Evolutionary conservation across 2,888 invertebrate genomes (phyloP), one percentile per base, ranked within the genome.

Genomic region (Tenthredo livida): DNA sequence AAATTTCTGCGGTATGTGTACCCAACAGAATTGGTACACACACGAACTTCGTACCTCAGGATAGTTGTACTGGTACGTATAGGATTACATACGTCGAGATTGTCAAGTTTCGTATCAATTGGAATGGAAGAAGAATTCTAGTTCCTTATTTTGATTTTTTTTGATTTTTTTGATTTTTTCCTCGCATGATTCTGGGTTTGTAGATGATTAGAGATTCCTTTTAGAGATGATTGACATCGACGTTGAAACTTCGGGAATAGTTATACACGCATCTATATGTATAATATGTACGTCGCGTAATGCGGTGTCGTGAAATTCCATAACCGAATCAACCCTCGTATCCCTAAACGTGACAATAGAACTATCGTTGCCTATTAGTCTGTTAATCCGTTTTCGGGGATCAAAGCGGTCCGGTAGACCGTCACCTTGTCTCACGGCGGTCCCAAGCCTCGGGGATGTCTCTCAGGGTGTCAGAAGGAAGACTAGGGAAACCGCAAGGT

Each of bases 311-410:
- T 50, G 50, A 82, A 15, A 82, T 82, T 67, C 67, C 70, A 43
- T 83, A 70, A 83, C 65, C 61, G 50, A 83, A 47, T 67, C 47
- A 83, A 67, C 67, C 67, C 80, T 40, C 58, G 70, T 25, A 67
- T 47, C 80, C 82, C 78, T 54, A 25, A 21, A 70, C 75, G 84
- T 85, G 84, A 84, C 85, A 84, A 85, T 84, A 43, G 75, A 75
- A 85, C 85, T 47, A 85, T 85, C 85, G 85, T 50, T 75, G 84
- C 72, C 85, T 85, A 75, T 85, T 85, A 85, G 83, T 15, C 65
- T 12, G 61, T 50, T 85, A 75, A 85, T 85, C 84, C 85, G 75
- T 85, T 85, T 85, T 84, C 58, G 43, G 25, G 84, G 75, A 72
- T 85, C 75, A 84, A 85, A 85, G 75, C 73, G 75, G 70, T 77